Conservation (phyloP, 2,113 vertebrate species). For the Promerops cafer region DNA sequence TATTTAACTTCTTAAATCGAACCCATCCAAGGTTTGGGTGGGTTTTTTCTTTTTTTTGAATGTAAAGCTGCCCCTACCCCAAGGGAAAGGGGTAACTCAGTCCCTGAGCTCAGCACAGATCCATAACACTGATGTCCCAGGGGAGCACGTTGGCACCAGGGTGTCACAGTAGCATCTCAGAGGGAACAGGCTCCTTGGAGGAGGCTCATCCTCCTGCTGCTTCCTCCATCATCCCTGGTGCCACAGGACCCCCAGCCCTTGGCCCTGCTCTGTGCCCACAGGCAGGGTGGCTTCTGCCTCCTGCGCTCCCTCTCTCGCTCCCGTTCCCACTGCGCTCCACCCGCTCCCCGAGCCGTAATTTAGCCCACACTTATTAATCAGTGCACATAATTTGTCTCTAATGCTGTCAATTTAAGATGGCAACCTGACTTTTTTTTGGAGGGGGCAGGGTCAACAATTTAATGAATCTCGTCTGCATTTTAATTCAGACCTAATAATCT, state of each 20-base stretch:
- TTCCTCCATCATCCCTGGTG: background rate
- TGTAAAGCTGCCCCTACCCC: background rate
- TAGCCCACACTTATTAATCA: constrained; percentile 73
- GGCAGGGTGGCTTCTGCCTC: background rate
- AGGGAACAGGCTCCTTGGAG: background rate
- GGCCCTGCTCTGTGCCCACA: background rate
- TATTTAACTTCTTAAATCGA: background rate
- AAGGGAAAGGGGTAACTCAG: fast-evolving
- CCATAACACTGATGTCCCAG: too few relatives aligned
- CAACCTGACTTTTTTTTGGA: constrained; percentile 73
- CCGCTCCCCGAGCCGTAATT: constrained; percentile 1
- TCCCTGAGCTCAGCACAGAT: background rate
- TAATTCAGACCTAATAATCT: constrained; percentile 76
- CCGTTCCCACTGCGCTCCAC: background rate
- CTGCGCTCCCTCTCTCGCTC: background rate
- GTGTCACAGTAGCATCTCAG: fast-evolving
- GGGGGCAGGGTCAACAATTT: constrained; percentile 76
- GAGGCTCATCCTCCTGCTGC: background rate
- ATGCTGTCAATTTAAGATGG: constrained; percentile 76
- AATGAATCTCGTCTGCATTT: constrained; percentile 79
- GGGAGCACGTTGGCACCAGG: fast-evolving
- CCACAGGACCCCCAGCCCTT: background rate
- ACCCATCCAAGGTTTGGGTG: background rate
- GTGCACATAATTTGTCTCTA: constrained; percentile 74
- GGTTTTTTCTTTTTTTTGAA: background rate